Conservation (phyloP, 2,888 invertebrate genomes). For the Agrenia bidenticulata region DNA sequence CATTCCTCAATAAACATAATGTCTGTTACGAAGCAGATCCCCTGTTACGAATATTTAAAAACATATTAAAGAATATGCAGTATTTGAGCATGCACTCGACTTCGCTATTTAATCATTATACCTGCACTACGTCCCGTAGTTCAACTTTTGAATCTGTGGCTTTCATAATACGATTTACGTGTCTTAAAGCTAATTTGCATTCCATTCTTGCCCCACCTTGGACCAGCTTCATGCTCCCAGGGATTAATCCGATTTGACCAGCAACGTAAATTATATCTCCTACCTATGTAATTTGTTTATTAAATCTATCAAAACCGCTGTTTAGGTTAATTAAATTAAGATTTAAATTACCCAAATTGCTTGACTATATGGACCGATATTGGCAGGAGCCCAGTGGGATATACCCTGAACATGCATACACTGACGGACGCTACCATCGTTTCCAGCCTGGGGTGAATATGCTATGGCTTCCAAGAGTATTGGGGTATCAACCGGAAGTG, state of each 20-base stretch:
- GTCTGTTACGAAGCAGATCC: slow-evolving; percentile 82
- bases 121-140: slow-evolving; percentile 79
- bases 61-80: too few relatives aligned
- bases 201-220: slow-evolving; percentile 77
- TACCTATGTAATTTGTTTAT: slow-evolving; percentile 61
- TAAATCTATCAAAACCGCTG: neutral
- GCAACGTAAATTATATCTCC: slow-evolving; percentile 82
- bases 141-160: slow-evolving; percentile 77
- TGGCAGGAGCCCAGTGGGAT: slow-evolving; percentile 97
- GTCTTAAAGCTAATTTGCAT: slow-evolving; percentile 78
- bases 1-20: slow-evolving; percentile 71
- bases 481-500: slow-evolving; percentile 69
- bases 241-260: slow-evolving; percentile 88
- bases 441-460: slow-evolving; percentile 56
- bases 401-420: slow-evolving; percentile 94
- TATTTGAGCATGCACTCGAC: too few relatives aligned
- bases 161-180: slow-evolving; percentile 77
- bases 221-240: slow-evolving; percentile 73
- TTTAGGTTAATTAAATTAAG: neutral
- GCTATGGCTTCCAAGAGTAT: slow-evolving; percentile 76
- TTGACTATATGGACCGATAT: slow-evolving; percentile 95
- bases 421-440: slow-evolving; percentile 59
- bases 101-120: too few relatives aligned
- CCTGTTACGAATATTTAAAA: slow-evolving; percentile 57
- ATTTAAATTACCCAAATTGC: slow-evolving; percentile 71